Evolutionary conservation across 2,797 vertebrate genomes (phyloP).

Genomic region (Girardinus metallicus): DNA sequence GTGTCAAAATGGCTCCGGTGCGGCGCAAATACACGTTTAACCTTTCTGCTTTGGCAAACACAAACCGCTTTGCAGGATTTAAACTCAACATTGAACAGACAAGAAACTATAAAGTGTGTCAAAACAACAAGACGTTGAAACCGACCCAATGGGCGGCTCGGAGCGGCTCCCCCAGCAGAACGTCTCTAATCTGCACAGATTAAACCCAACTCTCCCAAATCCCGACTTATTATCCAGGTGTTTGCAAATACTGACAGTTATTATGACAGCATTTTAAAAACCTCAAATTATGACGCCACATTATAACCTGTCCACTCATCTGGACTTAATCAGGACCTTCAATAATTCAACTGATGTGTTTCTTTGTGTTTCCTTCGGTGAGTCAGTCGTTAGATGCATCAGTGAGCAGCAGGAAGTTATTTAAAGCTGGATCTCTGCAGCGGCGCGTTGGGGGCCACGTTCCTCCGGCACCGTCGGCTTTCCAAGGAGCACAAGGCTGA

Average conservation of each 20-base stretch:
- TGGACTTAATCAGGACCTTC: background rate
- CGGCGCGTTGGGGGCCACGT: background rate
- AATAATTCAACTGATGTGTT: background rate
- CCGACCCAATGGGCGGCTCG: background rate
- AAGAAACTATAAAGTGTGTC: background rate
- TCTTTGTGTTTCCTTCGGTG: background rate
- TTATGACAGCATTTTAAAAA: background rate
- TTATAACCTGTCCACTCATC: background rate
- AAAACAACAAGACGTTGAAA: conserved; percentile 1
- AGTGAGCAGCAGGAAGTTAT: conserved; percentile 2
- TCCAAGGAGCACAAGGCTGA: background rate
- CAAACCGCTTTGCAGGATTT: background rate
- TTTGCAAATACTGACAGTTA: background rate
- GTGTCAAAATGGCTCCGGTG: conserved; percentile 2
- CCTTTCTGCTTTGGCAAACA: background rate
- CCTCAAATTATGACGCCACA: background rate
- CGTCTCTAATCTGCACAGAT: background rate
- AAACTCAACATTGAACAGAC: background rate
- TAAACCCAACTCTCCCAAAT: conserved; percentile 10
- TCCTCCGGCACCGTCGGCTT: conserved; percentile 7
- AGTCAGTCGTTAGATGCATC: background rate
- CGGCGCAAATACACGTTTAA: conserved; percentile 10
- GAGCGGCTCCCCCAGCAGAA: background rate
- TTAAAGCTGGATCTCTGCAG: background rate
- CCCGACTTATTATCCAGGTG: background rate